A percentile compares a stretch with the other conserved stretches of the same genome.
Evolutionary conservation across 2,113 vertebrate species (phyloP).

Genomic region (Sphyrna mokarran): DNA sequence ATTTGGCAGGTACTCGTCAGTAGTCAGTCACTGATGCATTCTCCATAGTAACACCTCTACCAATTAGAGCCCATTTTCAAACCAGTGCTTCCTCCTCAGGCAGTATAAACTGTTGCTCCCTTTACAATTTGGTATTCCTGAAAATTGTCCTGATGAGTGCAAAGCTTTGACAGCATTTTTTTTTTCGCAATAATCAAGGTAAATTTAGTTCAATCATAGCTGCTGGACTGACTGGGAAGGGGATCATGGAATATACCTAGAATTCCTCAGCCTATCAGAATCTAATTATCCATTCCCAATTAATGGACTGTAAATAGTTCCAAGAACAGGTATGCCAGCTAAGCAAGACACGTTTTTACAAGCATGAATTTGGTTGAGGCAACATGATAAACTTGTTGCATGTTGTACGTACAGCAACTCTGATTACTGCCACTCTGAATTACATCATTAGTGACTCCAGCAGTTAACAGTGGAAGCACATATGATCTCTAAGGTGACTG

Average conservation of each 20-base stretch:
- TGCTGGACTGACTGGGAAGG: neutral
- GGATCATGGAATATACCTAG: neutral
- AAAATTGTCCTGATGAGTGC: no score
- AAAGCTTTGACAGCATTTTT: no score
- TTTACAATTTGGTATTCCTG: no score
- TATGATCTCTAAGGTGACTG: neutral
- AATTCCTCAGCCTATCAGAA: neutral
- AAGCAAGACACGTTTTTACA: neutral
- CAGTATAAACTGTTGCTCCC: no score
- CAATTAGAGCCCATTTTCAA: no score
- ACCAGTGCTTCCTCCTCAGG: no score
- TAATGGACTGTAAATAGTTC: neutral
- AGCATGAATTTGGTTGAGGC: neutral
- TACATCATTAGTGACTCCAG: neutral
- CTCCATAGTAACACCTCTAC: no score
- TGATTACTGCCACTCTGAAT: neutral
- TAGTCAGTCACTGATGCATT: no score
- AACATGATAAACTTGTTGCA: neutral
- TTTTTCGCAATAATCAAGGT: neutral
- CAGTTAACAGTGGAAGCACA: neutral
- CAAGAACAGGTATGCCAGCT: neutral
- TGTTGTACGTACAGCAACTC: neutral
- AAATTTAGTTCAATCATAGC: neutral
- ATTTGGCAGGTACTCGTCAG: no score
- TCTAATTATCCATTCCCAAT: neutral